Evolutionary conservation across 2,113 vertebrate species (phyloP), one percentile per base, ranked within the genome.

Genomic region (Nipponia nippon): DNA sequence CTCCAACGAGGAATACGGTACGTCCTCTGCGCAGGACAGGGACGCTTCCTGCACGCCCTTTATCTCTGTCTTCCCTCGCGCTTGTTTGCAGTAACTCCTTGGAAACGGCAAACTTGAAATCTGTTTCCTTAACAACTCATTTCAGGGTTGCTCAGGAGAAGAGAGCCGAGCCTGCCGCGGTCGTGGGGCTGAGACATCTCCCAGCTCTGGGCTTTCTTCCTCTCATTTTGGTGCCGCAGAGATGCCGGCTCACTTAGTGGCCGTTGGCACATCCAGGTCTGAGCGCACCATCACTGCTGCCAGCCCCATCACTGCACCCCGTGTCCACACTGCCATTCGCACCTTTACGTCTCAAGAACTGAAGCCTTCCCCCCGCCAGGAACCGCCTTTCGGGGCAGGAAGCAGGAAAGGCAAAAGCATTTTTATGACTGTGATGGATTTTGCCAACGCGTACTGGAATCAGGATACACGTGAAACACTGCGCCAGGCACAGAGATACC

Each of bases 91-190:
- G 3, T 27, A 80, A 62, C 67, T 90, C 94, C 92, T 49, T 94
- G 94, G 92, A 96, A 96, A 92, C 62, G 0, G 76, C 58, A 83
- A 87, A 90, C 86, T 49, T 26, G 59, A 61, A 66, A 67, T 38
- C 78, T 81, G 91, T 93, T 91, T 95, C 96, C 94, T 82, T 88
- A 93, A 95, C 87, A 89, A 79, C 85, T 95, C 90, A 4, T 26
- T 49, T 52, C 71, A 65, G 87, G 61, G 81, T 87, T 69, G 90
- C 62, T 69, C 23, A 12, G 76, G 83, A 83, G 85, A 47, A 22
- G 23, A 58, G 78, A 87, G 91, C 52, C 1, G 18, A 86, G 58
- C 40, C 62, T 89, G 76, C 40, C 6, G 2, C 0, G 0, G 23
- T 3, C 1, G 0, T 11, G 47, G 56, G 47, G 53, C 73, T 19